Conservation (phyloP, 1,140 invertebrate species). For the Palaemon carinicauda region DNA sequence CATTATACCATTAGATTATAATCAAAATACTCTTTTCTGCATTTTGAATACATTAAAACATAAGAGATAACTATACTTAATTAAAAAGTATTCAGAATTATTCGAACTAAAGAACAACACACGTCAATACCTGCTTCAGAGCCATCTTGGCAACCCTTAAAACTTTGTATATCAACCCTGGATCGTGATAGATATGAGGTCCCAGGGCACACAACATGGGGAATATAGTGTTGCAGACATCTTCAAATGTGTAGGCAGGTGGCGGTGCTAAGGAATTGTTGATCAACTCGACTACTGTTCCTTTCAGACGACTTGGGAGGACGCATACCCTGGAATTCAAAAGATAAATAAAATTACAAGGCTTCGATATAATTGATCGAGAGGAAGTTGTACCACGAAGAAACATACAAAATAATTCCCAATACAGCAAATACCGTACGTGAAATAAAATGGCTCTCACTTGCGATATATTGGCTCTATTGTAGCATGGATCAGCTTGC, state of each 20-base stretch:
- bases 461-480: slow-evolving; percentile 89
- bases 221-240: slow-evolving; percentile 80
- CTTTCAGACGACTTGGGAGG: slow-evolving; percentile 75
- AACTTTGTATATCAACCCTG: slow-evolving; percentile 88
- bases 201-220: slow-evolving; percentile 90
- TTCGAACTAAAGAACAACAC: too few relatives aligned
- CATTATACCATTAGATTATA: too few relatives aligned
- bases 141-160: slow-evolving; percentile 72
- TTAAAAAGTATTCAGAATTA: too few relatives aligned
- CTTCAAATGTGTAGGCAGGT: slow-evolving; percentile 72
- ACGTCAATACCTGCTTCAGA: slow-evolving; percentile 65
- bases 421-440: too few relatives aligned
- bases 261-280: slow-evolving; percentile 72
- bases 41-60: too few relatives aligned
- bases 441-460: slow-evolving; percentile 66
- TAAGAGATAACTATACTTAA: too few relatives aligned
- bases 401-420: too few relatives aligned
- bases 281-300: slow-evolving; percentile 67
- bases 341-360: not conserved
- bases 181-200: slow-evolving; percentile 86
- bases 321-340: slow-evolving; percentile 72
- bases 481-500: slow-evolving; percentile 81
- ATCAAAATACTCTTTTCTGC: too few relatives aligned
- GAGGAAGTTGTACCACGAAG: too few relatives aligned
- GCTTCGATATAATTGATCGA: too few relatives aligned